Evolutionary conservation across 2,888 invertebrate species (phyloP), one percentile per base, ranked within the genome.

Genomic region (Drosophila meridionalis): DNA sequence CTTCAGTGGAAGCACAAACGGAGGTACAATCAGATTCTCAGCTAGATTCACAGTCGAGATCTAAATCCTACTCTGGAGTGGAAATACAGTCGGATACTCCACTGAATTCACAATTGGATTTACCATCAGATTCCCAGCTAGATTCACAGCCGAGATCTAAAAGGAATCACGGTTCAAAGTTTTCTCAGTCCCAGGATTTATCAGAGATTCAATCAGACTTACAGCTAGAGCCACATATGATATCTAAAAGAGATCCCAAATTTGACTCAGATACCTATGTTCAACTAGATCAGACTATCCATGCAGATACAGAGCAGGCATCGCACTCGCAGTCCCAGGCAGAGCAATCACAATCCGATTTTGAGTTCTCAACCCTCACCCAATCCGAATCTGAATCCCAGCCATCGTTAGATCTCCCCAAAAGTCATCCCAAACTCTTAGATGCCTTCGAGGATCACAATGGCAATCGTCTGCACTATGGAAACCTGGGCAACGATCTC

Each of bases 371-470:
- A 0, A 9, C 57, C 11, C 11, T 26, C 5, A 6, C 20, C n/a
- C n/a, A 34, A 26, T 7, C 32, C 32, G 30, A 12, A 11, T n/a
- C 8, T 0, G 32, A 47, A 11, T 12, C 9, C 3, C 34, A 26
- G 57, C 20, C 38, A 38, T 14, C 12, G 38, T 5, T 28, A 12
- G 72, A 20, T 50, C 7, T 20, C 1, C 12, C 3, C 4, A 20
- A 26, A 4, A 12, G 70, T 0, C 50, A 11, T 11, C 38, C 38
- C 0, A 72, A 53, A 8, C 12, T 63, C 8, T 5, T 80, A 6
- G 84, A 86, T 14, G 79, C 76, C 0, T 74, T 78, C 7, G 84
- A 80, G 36, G 90, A 91, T 72, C 82, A 89, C 42, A 83, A 80
- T 58, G 86, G 80, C 5, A 89, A 89, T 63, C 74, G 72, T 1